Evolutionary conservation across 2,888 invertebrate genomes (phyloP), one percentile per base, ranked within the genome.

Genomic region (Cylindroiulus punctatus): DNA sequence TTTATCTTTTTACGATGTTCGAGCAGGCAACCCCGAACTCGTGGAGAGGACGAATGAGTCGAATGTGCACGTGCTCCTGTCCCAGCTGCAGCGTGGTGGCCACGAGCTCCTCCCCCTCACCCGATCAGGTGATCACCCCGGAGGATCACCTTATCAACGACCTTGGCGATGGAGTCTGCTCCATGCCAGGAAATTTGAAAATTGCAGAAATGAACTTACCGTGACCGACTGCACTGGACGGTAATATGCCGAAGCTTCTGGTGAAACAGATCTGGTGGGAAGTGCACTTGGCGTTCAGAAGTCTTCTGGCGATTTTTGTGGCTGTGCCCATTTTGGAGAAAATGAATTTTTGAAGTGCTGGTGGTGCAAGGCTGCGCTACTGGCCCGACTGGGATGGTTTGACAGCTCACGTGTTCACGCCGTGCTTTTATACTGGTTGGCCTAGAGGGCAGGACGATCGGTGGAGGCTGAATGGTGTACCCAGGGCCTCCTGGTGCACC

Each of bases 81-180:
- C 5, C 57, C 52, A 52, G 52, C 52, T 52, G 52, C 52, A 52
- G 52, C 47, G 47, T 47, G 52, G 47, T 47, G 52, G 52, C 57
- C 57, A 57, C 57, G 57, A 17, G 57, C 57, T 22, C 57, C 57
- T 57, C 57, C 57, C 10, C 22, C 57, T 57, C n/a, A 22, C 57
- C 19, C 22, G 57, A 57, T 57, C 57, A 57, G 57, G 57, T 57
- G 57, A 57, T 57, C 57, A 22, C 22, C 57, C 12, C 44, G 4
- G 57, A 57, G 57, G 52, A 57, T 57, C 57, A 57, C 57, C 57
- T 57, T 57, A 57, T 57, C 57, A 10, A 17, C 57, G 57, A 10
- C 57, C 57, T 57, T 57, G 57, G 22, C 17, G 22, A 57, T 4
- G 22, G 57, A 17, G 57, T 57, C 57, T 57, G 57, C 57, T 57